Conservation (phyloP, 2,113 vertebrate genomes). For the Engystomops pustulosus region DNA sequence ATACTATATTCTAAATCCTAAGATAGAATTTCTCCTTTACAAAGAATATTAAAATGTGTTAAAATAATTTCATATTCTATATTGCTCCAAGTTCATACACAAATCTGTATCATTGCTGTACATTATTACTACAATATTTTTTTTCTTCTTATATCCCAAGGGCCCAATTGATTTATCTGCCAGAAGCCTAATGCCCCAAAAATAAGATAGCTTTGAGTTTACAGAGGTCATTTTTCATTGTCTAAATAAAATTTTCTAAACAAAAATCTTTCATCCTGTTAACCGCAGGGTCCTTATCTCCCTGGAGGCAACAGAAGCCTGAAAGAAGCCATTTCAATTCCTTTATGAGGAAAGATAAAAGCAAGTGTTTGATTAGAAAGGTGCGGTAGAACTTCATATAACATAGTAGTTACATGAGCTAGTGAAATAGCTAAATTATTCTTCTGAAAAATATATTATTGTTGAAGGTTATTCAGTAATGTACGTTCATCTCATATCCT, state of each 20-base stretch:
- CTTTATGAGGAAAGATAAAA: slow-evolving; percentile 89
- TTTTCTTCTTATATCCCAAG: slow-evolving; percentile 83
- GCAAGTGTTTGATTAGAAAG: slow-evolving; percentile 86
- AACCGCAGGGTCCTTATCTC: slow-evolving; percentile 87
- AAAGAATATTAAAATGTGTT: not conserved
- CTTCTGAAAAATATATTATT: slow-evolving; percentile 33
- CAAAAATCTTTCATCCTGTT: slow-evolving; percentile 90
- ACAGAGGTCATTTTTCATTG: slow-evolving; percentile 90
- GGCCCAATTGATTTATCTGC: slow-evolving; percentile 89
- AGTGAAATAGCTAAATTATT: slow-evolving; percentile 72
- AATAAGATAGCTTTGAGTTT: slow-evolving; percentile 89
- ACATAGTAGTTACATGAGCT: slow-evolving; percentile 84
- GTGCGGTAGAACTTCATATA: slow-evolving; percentile 82
- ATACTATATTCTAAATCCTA: not conserved
- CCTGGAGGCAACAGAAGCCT: slow-evolving; percentile 83
- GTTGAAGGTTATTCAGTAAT: slow-evolving; percentile 22
- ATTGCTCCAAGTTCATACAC: slow-evolving; percentile 76
- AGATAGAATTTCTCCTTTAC: not conserved
- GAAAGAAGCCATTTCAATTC: slow-evolving; percentile 87
- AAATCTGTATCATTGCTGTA: slow-evolving; percentile 78
- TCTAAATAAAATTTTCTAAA: slow-evolving; percentile 91
- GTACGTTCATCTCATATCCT: no score
- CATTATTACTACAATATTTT: slow-evolving; percentile 82
- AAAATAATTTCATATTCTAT: slow-evolving; percentile 65
- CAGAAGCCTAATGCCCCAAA: slow-evolving; percentile 85